These are phyloP conservation scores for Cantharis rustica DNA, from an alignment of 2,888 invertebrate genomes.

Conservation along the genomic window DNA sequence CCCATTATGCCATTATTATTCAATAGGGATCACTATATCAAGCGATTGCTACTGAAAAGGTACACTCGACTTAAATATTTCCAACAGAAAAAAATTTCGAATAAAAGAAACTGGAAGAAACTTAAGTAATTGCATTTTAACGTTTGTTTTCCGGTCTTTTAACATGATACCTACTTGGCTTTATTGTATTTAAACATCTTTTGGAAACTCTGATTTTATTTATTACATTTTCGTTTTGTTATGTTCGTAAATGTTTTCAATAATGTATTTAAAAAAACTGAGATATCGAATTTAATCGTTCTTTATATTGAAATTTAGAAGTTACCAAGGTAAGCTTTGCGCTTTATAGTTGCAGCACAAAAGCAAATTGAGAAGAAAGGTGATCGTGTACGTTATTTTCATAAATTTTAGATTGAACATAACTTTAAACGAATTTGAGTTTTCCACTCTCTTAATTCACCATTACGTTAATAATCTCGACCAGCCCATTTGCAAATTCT, in stretches of 20 bases:
- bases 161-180: conserved; percentile 30
- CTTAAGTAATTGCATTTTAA: conserved; percentile 42
- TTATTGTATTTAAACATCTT: conserved; percentile 29
- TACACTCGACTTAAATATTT: conserved; percentile 53
- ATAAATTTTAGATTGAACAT: neutral
- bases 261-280: neutral
- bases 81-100: conserved; percentile 46
- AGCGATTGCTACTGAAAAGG: conserved; percentile 54
- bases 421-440: conserved; percentile 11
- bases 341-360: neutral
- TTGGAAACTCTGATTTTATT: conserved; percentile 11
- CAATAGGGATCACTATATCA: conserved; percentile 52
- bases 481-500: conserved; percentile 27
- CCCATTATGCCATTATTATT: conserved; percentile 51
- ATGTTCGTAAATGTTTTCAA: neutral
- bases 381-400: neutral
- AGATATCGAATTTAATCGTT: neutral
- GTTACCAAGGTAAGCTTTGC: neutral
- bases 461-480: conserved; percentile 12
- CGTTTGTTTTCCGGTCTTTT: conserved; percentile 33
- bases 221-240: conserved; percentile 3
- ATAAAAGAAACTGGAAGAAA: conserved; percentile 45
- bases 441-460: conserved; percentile 25
- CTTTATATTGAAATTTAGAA: neutral
- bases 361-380: neutral